phyloP scores from a whole-genome alignment of 2,888 invertebrate genomes.

The Salpingus planirostris region DNA sequence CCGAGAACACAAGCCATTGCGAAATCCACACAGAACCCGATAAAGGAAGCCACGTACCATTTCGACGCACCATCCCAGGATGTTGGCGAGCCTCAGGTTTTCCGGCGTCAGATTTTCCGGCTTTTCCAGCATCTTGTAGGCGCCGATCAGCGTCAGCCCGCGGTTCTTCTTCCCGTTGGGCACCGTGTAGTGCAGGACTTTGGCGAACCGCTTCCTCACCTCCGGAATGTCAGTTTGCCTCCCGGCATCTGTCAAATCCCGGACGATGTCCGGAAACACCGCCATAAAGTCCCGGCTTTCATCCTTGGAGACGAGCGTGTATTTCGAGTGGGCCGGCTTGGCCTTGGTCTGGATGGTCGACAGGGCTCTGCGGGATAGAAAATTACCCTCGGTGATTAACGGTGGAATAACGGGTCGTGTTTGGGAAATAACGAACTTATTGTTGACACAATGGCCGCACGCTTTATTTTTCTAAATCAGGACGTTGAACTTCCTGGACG shows the following conservation, averaged over 20 bases:
- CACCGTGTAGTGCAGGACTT: slow-evolving; percentile 72
- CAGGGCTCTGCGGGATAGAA: slow-evolving; percentile 44
- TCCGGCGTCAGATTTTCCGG: slow-evolving; percentile 64
- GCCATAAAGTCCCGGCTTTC: slow-evolving; percentile 83
- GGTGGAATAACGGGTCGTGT: too few species aligned
- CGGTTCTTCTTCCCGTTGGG: slow-evolving; percentile 83
- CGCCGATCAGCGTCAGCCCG: slow-evolving; percentile 62
- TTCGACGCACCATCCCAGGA: slow-evolving; percentile 93
- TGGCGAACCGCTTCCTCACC: slow-evolving; percentile 71
- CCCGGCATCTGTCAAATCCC: slow-evolving; percentile 71
- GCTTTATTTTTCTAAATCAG: too few species aligned
- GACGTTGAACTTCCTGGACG: too few species aligned
- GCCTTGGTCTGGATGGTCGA: slow-evolving; percentile 55
- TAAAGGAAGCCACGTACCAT: slow-evolving; percentile 59
- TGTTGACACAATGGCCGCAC: too few species aligned
- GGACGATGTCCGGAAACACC: slow-evolving; percentile 76
- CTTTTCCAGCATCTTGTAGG: slow-evolving; percentile 64
- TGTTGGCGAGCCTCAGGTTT: slow-evolving; percentile 67
- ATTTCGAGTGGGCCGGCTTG: slow-evolving; percentile 52
- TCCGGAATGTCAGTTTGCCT: slow-evolving; percentile 69
- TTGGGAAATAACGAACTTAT: too few species aligned
- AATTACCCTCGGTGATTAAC: too few species aligned
- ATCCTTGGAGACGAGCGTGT: slow-evolving; percentile 59
- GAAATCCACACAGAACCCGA: too few species aligned
- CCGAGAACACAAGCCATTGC: too few species aligned